Conservation (phyloP, 2,888 invertebrate species). For the Formica aserva region DNA sequence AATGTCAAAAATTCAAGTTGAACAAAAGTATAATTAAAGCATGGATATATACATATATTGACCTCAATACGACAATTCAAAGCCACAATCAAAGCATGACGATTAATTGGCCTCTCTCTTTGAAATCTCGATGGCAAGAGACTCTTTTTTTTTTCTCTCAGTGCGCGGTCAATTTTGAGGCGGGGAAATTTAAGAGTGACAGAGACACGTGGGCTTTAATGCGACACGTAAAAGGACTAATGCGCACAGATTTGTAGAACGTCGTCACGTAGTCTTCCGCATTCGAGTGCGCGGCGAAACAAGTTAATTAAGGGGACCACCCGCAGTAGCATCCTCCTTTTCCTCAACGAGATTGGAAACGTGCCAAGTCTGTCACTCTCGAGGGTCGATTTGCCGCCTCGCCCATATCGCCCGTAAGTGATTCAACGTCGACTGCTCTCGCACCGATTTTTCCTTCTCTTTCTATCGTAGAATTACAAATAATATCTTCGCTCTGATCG, state of each 20-base stretch:
- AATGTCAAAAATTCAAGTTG: neutral
- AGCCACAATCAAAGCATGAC: neutral
- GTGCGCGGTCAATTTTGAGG: neutral
- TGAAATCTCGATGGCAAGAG: neutral
- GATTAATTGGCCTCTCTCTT: neutral
- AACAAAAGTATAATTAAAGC: neutral
- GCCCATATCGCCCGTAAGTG: neutral
- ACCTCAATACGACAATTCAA: neutral
- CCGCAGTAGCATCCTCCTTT: slow-evolving; percentile 57
- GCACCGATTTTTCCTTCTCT: neutral
- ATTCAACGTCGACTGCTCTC: neutral
- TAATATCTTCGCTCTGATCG: neutral
- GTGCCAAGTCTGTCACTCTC: slow-evolving; percentile 64
- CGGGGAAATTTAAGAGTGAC: slow-evolving; percentile 17
- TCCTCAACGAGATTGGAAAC: slow-evolving; percentile 64
- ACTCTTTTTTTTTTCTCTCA: neutral
- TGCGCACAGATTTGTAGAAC: slow-evolving; percentile 35
- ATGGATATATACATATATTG: neutral
- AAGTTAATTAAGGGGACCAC: slow-evolving; percentile 73
- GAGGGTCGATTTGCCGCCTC: slow-evolving; percentile 55
- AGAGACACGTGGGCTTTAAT: neutral
- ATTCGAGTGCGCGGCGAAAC: slow-evolving; percentile 64
- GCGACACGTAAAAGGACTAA: slow-evolving; percentile 21
- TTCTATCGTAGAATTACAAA: slow-evolving; percentile 1
- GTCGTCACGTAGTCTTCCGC: slow-evolving; percentile 42